Conservation (phyloP, 2,113 vertebrate genomes). For the Megaceryle maxima region DNA sequence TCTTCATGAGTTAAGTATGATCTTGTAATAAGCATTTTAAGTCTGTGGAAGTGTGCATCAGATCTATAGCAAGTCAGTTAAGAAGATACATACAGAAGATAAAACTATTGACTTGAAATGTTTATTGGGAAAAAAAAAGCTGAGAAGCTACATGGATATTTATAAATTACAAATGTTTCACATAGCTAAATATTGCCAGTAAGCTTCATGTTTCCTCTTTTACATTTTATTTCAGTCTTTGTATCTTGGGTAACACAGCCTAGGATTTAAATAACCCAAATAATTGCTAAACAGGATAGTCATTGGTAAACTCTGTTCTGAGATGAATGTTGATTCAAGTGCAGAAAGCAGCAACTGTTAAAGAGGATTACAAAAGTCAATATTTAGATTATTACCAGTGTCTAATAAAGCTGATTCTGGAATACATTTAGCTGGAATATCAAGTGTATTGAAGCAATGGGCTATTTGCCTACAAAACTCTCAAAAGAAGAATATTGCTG, state of each 20-base stretch:
- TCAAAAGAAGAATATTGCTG: background rate
- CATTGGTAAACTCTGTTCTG: background rate
- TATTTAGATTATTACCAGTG: background rate
- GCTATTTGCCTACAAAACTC: background rate
- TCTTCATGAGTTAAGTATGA: background rate
- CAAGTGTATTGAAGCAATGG: background rate
- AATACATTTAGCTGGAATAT: background rate
- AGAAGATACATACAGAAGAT: background rate
- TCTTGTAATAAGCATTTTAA: background rate
- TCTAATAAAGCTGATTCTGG: background rate
- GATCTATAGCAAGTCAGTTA: background rate
- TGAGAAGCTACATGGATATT: background rate
- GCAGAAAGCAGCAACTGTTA: conserved; percentile 15
- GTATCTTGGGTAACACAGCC: background rate
- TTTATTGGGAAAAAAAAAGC: conserved; percentile 12
- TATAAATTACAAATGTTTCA: background rate
- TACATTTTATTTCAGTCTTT: background rate
- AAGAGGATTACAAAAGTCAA: background rate
- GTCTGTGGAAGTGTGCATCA: background rate
- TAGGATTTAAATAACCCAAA: background rate
- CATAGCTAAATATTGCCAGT: background rate
- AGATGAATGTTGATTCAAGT: background rate
- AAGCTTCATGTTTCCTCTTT: background rate
- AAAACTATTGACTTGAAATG: background rate
- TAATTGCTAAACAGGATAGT: background rate